Conservation (phyloP, 2,888 invertebrate genomes). For the Margaritifera margaritifera region DNA sequence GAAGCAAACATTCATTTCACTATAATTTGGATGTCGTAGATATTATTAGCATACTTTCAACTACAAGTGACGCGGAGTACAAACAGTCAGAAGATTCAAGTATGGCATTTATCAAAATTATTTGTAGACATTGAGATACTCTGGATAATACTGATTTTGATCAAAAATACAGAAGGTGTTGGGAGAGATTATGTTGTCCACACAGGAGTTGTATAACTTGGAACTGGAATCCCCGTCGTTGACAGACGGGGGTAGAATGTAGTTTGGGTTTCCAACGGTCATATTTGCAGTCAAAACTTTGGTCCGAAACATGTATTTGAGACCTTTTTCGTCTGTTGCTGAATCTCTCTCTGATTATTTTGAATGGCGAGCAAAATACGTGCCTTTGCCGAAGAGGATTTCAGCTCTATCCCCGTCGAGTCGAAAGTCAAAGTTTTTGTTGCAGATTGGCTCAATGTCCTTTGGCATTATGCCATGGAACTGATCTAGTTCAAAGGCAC, state of each 20-base stretch:
- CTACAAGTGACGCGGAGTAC: too few relatives aligned
- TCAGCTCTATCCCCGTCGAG: conserved; percentile 33
- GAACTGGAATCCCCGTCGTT: conserved; percentile 28
- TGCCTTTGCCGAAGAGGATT: conserved; percentile 32
- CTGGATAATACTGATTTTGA: conserved; percentile 55
- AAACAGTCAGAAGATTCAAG: too few relatives aligned
- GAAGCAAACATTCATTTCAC: too few relatives aligned
- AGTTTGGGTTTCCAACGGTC: conserved; percentile 29
- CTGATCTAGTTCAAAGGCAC: conserved; percentile 40
- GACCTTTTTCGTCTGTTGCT: conserved; percentile 17
- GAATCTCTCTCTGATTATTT: conserved; percentile 32
- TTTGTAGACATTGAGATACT: conserved; percentile 46
- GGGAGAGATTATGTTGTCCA: conserved; percentile 41
- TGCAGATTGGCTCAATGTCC: conserved; percentile 32
- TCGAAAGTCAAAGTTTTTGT: conserved; percentile 37
- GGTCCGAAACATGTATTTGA: conserved; percentile 46
- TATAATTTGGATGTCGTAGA: too few relatives aligned
- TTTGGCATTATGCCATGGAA: conserved; percentile 49
- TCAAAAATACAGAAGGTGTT: conserved; percentile 55
- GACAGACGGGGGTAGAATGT: conserved; percentile 48
- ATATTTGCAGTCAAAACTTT: conserved; percentile 49
- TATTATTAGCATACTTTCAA: too few relatives aligned
- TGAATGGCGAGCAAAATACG: conserved; percentile 39
- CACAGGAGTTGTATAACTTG: conserved; percentile 47
- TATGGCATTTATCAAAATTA: neutral